Base-by-base conservation (phyloP, 2,797 vertebrate genomes). In the Eospalax fontanierii region DNA sequence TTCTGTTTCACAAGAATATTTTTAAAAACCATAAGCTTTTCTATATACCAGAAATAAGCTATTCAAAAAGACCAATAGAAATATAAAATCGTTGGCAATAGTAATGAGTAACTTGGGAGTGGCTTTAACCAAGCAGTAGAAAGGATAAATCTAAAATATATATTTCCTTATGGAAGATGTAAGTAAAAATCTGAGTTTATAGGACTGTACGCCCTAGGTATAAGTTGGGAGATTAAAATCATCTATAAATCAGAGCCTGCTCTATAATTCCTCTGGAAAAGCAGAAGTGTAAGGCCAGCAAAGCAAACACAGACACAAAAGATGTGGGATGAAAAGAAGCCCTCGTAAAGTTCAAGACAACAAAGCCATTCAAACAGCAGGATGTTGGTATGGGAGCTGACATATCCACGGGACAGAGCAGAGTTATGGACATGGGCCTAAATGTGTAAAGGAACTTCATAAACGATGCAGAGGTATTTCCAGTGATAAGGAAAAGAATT, bases 1-100 rank as follows among this genome's bases (percentile, higher is more conserved):
- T 89, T 95, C 91, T 79, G 50, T 87, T 87, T 87, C 63, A 88
- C 5, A 95, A 21, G 38, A 70, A 71, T 50, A 66, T 14, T 71
- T 81, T 89, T 82, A 11, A 30, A 86, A 16, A 33, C 22, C 46
- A 12, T 66, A 73, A 54, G 21, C 11, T 90, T 84, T 54, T 35
- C 65, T 70, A 79, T 28, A 46, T 6, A 79, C 22, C n/a, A 75
- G 35, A 87, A n/a, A 28, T 70, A 65, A n/a, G 11, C 43, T 73
- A 82, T 78, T 50, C 15, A n/a, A 93, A 96, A 88, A 84, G 21
- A 24, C 14, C 14, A 83, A 65, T 26, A 19, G 40, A 35, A 90
- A 43, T 33, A 76, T 10, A 78, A 33, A 78, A 2, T 0, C 10
- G 18, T 63, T 71, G 7, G 76, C 10, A 76, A 33, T 66, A 68